Conservation (phyloP, 2,113 vertebrate genomes). For the Mastomys natalensis region DNA sequence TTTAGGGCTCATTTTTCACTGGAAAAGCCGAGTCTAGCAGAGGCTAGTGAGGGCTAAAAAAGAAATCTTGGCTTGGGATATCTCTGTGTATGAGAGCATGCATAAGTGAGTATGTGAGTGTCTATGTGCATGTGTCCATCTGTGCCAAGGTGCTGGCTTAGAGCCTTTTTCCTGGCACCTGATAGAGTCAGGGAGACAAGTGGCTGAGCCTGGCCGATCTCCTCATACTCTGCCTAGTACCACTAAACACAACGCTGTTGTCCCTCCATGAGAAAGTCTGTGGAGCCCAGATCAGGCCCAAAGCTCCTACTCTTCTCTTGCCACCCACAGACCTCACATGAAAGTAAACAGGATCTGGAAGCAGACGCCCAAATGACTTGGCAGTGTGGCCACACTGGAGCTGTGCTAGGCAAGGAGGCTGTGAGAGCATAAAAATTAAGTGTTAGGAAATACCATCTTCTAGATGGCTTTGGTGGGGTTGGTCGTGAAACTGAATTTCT, state of each 20-base stretch:
- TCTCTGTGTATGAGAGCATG: background rate
- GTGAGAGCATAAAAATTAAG: background rate
- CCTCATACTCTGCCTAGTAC: fast-evolving
- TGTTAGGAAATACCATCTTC: slow-evolving; percentile 40
- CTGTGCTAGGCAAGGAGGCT: background rate
- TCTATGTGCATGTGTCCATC: background rate
- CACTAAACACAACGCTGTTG: background rate
- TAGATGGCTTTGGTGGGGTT: background rate
- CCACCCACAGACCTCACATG: slow-evolving; percentile 43
- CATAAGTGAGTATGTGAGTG: background rate
- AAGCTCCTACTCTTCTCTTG: background rate
- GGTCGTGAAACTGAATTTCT: background rate
- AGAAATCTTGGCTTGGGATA: background rate
- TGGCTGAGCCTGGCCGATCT: background rate
- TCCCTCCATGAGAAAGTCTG: slow-evolving; percentile 31
- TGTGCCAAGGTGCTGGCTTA: background rate
- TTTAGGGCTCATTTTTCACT: slow-evolving; percentile 78
- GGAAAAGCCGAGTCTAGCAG: background rate
- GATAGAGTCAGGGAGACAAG: background rate
- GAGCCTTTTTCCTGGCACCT: background rate
- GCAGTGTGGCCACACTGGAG: background rate
- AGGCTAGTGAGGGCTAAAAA: slow-evolving; percentile 54
- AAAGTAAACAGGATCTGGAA: background rate
- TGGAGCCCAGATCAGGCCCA: background rate
- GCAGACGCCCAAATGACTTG: background rate